A percentile compares a stretch with the other conserved stretches of the same genome.
These are phyloP conservation scores for Hydrolagus colliei DNA, from an alignment of 2,797 vertebrate species.

Conservation along the genomic window DNA sequence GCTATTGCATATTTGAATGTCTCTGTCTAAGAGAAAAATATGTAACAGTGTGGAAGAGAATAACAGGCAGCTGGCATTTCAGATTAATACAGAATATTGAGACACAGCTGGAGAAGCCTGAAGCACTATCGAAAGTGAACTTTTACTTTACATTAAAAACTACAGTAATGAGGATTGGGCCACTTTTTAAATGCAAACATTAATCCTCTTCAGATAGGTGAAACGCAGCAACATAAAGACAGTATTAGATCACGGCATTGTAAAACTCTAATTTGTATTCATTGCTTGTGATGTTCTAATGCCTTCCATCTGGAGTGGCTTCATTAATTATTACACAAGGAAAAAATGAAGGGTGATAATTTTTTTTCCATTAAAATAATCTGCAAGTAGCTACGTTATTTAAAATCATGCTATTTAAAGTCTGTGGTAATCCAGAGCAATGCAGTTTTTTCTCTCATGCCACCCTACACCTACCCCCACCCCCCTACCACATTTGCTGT, in stretches of 20 bases:
- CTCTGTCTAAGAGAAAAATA: no score
- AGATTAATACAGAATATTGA: no score
- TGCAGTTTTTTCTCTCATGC: background rate
- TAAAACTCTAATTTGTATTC: background rate
- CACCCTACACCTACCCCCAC: background rate
- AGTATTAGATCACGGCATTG: background rate
- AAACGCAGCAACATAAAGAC: no score
- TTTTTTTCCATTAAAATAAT: background rate
- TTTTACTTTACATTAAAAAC: background rate
- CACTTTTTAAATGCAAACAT: background rate
- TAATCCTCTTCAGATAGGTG: background rate
- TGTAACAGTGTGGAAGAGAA: no score
- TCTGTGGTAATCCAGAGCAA: background rate
- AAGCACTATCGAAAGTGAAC: no score
- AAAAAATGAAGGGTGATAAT: background rate
- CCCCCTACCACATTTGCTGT: background rate
- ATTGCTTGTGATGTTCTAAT: background rate
- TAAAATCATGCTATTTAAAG: background rate
- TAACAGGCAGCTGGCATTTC: no score
- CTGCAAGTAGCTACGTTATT: background rate
- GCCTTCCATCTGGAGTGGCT: background rate
- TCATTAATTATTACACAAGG: background rate
- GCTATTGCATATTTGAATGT: no score
- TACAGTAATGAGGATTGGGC: background rate
- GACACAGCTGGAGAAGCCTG: no score